A percentile compares a stretch with the other conserved stretches of the same genome.
Conservation (phyloP, 2,113 vertebrate species). For the Carassius gibelio region DNA sequence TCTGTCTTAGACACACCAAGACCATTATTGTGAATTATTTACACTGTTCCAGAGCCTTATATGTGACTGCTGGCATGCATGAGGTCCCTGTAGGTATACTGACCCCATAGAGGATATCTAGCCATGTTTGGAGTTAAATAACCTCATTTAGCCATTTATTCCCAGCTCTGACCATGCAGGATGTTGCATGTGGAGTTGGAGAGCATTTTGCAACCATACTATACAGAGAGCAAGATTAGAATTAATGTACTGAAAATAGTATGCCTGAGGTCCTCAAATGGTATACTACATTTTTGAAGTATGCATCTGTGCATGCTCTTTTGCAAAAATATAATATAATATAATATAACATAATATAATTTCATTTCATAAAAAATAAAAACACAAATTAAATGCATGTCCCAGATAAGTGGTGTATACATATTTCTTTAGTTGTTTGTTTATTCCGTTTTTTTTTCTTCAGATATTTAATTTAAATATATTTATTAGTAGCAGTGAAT, state of each 20-base stretch:
- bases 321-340: no score
- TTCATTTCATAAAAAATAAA: no score
- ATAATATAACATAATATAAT: no score
- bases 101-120: constrained; percentile 1
- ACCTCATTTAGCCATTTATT: neutral
- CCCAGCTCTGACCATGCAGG: neutral
- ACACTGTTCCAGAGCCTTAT: constrained; percentile 14
- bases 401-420: no score
- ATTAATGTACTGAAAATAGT: neutral
- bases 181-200: constrained; percentile 12
- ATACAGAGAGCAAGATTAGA: neutral
- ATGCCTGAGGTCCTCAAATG: neutral
- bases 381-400: no score
- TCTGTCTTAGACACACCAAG: constrained; percentile 25
- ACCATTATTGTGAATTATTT: constrained; percentile 53
- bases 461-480: no score
- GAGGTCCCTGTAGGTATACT: constrained; percentile 7
- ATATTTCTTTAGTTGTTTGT: no score
- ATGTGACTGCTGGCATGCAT: neutral
- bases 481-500: no score
- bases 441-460: no score
- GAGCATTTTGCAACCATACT: neutral
- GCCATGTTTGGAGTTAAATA: constrained; percentile 25
- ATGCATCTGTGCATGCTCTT: neutral
- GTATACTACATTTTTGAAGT: neutral